Evolutionary conservation across 1,140 invertebrate genomes (phyloP).

Genomic region (Popillia japonica): DNA sequence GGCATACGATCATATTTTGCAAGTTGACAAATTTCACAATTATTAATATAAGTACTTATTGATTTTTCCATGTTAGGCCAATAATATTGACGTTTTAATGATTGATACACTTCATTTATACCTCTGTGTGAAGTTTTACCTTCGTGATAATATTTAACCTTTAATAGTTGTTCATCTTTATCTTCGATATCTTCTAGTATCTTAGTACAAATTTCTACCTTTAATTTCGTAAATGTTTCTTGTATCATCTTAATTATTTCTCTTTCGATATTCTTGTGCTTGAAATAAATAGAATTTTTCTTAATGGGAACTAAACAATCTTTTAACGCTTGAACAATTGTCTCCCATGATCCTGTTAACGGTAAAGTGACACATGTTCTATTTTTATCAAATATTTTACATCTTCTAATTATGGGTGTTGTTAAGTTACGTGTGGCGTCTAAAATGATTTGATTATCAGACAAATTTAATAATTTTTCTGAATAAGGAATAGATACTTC

Average conservation of each 20-base stretch:
- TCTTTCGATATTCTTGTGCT: neutral
- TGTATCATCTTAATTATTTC: neutral
- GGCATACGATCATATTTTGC: no score
- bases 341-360: no score
- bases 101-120: no score
- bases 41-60: no score
- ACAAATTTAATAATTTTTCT: neutral
- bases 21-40: no score
- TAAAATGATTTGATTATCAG: neutral
- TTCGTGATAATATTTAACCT: neutral
- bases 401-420: neutral
- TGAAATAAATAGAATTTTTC: neutral
- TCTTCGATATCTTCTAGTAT: no score
- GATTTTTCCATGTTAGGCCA: no score
- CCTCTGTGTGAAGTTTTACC: no score
- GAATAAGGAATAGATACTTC: neutral
- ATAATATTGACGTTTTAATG: no score
- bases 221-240: neutral
- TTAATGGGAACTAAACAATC: neutral
- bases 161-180: neutral
- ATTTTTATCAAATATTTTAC: neutral
- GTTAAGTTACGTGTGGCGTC: neutral
- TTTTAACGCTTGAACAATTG: neutral
- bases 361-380: neutral
- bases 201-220: neutral